These are phyloP conservation scores for Tinea pellionella DNA, from an alignment of 2,888 invertebrate genomes.

Conservation along the genomic window DNA sequence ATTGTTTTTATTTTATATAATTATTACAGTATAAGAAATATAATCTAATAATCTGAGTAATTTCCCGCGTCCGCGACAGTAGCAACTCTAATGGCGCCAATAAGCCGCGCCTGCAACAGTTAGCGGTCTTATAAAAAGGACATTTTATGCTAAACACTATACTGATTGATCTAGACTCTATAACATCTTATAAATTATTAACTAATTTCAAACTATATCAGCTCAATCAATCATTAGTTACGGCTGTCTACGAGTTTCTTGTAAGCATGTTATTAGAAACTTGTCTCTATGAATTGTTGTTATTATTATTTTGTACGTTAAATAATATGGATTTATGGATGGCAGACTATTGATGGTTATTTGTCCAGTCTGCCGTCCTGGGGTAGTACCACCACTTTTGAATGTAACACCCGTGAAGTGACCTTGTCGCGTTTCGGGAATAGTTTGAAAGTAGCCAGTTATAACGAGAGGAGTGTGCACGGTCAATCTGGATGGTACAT, in stretches of 20 bases:
- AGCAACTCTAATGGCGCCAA: constrained; percentile 53
- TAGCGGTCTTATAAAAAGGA: constrained; percentile 52
- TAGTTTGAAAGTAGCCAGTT: too few species aligned
- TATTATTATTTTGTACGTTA: not conserved
- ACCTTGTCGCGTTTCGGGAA: too few species aligned
- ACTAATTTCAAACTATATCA: constrained; percentile 51
- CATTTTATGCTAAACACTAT: constrained; percentile 47
- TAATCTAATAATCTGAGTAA: constrained; percentile 48
- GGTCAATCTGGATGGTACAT: too few species aligned
- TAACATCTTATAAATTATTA: constrained; percentile 52
- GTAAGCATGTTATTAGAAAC: constrained; percentile 6
- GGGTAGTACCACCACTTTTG: too few species aligned
- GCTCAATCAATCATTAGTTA: constrained; percentile 38
- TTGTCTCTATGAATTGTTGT: not conserved
- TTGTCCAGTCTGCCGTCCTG: too few species aligned
- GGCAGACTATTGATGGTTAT: too few species aligned
- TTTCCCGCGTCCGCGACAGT: constrained; percentile 45
- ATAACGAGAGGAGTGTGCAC: too few species aligned
- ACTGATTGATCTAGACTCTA: constrained; percentile 33
- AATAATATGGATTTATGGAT: too few species aligned
- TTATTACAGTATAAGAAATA: constrained; percentile 25
- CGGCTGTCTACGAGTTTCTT: constrained; percentile 5
- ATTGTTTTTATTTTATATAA: not conserved
- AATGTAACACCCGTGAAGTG: too few species aligned
- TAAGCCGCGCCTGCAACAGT: constrained; percentile 43